Conservation (phyloP, 64 coral and sea anemone genomes). For the Stichodactyla mertensii region DNA sequence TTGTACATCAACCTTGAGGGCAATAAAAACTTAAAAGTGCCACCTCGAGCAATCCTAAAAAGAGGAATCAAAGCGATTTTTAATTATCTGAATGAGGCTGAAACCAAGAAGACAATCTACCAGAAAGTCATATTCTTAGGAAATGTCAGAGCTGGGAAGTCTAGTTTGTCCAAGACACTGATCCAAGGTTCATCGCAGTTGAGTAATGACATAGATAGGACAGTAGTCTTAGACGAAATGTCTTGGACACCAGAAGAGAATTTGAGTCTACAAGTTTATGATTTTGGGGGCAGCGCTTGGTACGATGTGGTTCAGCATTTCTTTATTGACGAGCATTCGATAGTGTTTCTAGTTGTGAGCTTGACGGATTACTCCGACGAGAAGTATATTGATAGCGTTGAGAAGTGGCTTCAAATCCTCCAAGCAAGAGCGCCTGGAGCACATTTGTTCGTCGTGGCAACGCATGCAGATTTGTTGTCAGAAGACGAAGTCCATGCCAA, state of each 20-base stretch:
- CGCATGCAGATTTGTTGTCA: conserved; percentile 25
- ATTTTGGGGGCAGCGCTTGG: conserved; percentile 37
- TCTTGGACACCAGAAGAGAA: conserved; percentile 32
- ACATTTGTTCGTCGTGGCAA: conserved; percentile 25
- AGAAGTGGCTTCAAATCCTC: conserved; percentile 35
- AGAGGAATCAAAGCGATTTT: conserved; percentile 33
- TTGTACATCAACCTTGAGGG: conserved; percentile 19
- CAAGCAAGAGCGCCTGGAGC: conserved; percentile 50
- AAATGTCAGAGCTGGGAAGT: conserved; percentile 38
- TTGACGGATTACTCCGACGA: conserved; percentile 19
- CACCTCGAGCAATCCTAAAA: conserved; percentile 2
- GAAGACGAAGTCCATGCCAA: neutral
- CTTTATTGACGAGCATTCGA: conserved; percentile 42
- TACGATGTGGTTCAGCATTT: conserved; percentile 51
- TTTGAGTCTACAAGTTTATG: conserved; percentile 49
- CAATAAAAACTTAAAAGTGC: conserved; percentile 9
- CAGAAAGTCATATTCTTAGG: conserved; percentile 47
- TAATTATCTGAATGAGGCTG: conserved; percentile 29
- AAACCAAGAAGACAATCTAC: conserved; percentile 12
- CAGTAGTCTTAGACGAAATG: conserved; percentile 36
- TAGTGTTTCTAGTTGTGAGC: conserved; percentile 46
- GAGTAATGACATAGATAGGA: conserved; percentile 33
- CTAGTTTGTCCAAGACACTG: conserved; percentile 31
- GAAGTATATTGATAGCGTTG: conserved; percentile 25
- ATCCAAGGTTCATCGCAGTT: neutral